phyloP scores from a whole-genome alignment of 1,140 invertebrate genomes.

The Sitophilus oryzae region DNA sequence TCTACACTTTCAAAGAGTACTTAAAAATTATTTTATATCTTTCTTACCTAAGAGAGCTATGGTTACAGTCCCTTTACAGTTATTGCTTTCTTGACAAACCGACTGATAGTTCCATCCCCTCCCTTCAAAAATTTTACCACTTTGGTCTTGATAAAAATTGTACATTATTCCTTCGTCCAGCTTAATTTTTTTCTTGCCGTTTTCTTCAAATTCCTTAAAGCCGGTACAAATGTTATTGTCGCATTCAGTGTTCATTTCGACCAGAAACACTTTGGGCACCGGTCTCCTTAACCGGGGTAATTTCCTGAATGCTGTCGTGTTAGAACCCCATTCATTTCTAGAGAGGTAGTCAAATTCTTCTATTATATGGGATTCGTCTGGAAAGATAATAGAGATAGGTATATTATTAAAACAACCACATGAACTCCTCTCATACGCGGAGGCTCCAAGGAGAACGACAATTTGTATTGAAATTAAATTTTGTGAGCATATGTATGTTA shows the following conservation, averaged over 20 bases:
- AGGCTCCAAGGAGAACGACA: too few relatives aligned
- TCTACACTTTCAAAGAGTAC: background rate
- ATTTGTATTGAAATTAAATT: too few relatives aligned
- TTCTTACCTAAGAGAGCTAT: constrained; percentile 6
- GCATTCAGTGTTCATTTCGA: constrained; percentile 7
- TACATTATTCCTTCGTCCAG: constrained; percentile 1
- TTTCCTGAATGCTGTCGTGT: background rate
- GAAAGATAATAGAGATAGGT: background rate
- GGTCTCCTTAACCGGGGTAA: constrained; percentile 1
- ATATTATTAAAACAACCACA: background rate
- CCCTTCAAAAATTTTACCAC: constrained; percentile 14
- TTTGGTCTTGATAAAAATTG: constrained; percentile 10
- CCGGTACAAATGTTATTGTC: background rate
- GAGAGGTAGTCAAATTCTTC: constrained; percentile 17
- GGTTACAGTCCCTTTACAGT: constrained; percentile 2
- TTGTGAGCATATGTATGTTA: too few relatives aligned
- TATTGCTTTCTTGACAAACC: constrained; percentile 3
- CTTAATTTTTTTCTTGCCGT: constrained; percentile 5
- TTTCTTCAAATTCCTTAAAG: constrained; percentile 3
- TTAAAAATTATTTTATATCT: background rate
- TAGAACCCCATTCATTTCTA: constrained; percentile 2
- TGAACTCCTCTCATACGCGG: too few relatives aligned
- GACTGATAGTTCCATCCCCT: constrained; percentile 12
- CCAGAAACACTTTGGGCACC: constrained; percentile 2
- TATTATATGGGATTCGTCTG: constrained; percentile 1